phyloP scores from a whole-genome alignment of 2,113 vertebrate species.

The Anhinga rufa region DNA sequence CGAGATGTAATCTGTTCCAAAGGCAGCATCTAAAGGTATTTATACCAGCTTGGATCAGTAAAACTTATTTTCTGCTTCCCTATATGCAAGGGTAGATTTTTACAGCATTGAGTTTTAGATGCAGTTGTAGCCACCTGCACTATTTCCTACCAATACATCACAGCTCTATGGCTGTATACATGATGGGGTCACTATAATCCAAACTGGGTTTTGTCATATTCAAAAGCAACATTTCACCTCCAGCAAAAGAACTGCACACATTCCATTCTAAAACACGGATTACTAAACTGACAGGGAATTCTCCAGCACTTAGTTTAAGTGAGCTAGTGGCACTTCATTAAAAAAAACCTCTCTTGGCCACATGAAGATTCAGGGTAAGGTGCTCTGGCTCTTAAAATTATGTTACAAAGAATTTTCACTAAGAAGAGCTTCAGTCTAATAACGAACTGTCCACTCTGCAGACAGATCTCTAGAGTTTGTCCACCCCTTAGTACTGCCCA shows the following conservation, averaged over 20 bases:
- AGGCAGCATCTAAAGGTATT: neutral
- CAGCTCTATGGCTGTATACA: neutral
- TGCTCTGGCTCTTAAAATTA: neutral
- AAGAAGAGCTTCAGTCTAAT: neutral
- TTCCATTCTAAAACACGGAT: neutral
- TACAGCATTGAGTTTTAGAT: neutral
- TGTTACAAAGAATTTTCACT: neutral
- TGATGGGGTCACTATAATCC: neutral
- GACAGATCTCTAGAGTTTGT: neutral
- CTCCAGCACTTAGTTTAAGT: neutral
- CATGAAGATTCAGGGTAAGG: neutral
- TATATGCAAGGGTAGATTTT: neutral
- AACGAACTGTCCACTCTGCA: neutral
- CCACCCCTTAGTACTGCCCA: neutral
- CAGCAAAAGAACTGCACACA: neutral
- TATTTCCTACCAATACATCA: neutral
- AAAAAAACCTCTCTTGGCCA: neutral
- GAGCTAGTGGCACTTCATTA: neutral
- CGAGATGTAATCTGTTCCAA: neutral
- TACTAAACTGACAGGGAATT: neutral
- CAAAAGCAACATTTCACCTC: neutral
- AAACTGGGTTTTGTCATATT: fast-evolving
- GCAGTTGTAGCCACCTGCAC: neutral
- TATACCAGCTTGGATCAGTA: neutral
- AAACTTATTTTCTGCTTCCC: neutral